Evolutionary conservation across 2,888 invertebrate genomes (phyloP), one percentile per base, ranked within the genome.

Genomic region (Thalpophila matura): DNA sequence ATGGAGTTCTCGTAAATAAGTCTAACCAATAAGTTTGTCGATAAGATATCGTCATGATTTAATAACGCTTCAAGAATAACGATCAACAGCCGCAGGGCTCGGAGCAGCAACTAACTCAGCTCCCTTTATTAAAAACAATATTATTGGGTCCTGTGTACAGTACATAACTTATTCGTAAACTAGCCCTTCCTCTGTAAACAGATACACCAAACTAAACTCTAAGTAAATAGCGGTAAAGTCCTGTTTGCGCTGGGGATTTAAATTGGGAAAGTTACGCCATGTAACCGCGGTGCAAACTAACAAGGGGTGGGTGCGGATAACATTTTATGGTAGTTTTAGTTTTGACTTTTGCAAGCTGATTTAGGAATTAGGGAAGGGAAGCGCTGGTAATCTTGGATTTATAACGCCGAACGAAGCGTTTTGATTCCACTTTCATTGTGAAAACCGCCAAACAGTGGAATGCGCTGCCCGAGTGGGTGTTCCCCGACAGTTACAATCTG

Each of bases 231-330:
- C 20, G 14, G 45, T 65, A 54, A 78, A 57, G 62, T 51, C 40
- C 29, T 54, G 54, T 70, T 58, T 64, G 46, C 56, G 33, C 16
- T 69, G 58, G 24, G 49, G 46, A 60, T 68, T 63, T 63, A 70
- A 75, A 75, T 70, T 75, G 75, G 20, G 37, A 75, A 72, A 72
- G 75, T 75, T 72, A 55, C 56, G 53, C 65, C 55, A 42, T 59
- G 72, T 60, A 50, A 59, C 73, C 77, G 49, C 71, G 66, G 45
- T 62, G 70, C 74, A 51, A 71, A 74, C 71, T 71, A 71, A 77
- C 74, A 57, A 62, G 50, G 51, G 49, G 29, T 22, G 47, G 58
- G 43, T 45, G 33, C 54, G 61, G 54, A 57, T 67, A 62, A 66
- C 68, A 77, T 57, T 63, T 59, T 62, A 57, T 56, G 56, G 56